These are phyloP conservation scores for Zhengitettix transpicula DNA, from an alignment of 2,888 invertebrate species.

Conservation along the genomic window DNA sequence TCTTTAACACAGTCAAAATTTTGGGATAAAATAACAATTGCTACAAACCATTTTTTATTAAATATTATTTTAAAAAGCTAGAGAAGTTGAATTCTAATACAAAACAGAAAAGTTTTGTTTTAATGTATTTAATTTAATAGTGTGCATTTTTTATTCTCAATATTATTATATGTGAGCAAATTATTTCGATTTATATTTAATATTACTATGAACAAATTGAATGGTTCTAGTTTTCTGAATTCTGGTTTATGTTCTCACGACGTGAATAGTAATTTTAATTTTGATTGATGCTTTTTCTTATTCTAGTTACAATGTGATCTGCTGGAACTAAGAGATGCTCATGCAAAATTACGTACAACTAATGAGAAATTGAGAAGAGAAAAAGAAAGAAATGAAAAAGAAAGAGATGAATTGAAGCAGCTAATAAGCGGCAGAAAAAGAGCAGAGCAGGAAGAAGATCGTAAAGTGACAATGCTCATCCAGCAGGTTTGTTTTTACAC, in stretches of 20 bases:
- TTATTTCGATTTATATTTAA: no score
- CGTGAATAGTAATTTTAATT: background rate
- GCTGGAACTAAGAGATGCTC: slow-evolving; percentile 74
- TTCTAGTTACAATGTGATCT: slow-evolving; percentile 67
- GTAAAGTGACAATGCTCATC: slow-evolving; percentile 51
- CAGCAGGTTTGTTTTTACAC: slow-evolving; percentile 36
- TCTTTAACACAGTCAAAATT: no score
- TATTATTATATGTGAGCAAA: no score
- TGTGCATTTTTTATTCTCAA: no score
- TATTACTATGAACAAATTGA: background rate
- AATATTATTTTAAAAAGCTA: no score
- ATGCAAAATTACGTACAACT: slow-evolving; percentile 76
- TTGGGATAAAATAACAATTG: no score
- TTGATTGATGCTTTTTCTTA: background rate
- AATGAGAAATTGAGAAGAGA: slow-evolving; percentile 80
- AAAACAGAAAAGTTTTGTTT: no score
- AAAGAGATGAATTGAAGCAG: slow-evolving; percentile 43
- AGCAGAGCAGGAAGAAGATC: slow-evolving; percentile 47
- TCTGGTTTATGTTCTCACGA: background rate
- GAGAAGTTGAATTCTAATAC: no score
- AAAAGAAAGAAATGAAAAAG: slow-evolving; percentile 69
- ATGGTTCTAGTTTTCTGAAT: background rate
- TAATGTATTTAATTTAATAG: no score
- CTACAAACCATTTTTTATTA: no score
- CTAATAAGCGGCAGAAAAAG: slow-evolving; percentile 30